Base-by-base conservation (phyloP, 2,113 vertebrate species). In the Trematocara variabile region DNA sequence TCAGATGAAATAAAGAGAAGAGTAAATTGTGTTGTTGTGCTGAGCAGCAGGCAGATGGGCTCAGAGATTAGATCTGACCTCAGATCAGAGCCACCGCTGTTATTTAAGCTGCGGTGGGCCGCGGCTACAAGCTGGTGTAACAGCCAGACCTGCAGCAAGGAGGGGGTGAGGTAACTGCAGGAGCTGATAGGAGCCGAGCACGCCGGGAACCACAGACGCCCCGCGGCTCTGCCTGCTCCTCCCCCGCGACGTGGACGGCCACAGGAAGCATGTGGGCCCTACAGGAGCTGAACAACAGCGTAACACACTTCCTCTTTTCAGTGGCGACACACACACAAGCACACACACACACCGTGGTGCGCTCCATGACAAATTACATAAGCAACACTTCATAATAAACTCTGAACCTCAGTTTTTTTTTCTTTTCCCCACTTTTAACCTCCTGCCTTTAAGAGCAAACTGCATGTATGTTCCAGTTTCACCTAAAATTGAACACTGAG, bases 291-390 rank as follows among this genome's bases (percentile, higher is more conserved):
- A 91, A 91, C 86, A 93, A 91, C 94, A 95, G 92, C 80, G 92
- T 82, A 92, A 91, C 91, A 92, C 89, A 89, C 94, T 96, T 96
- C 96, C 96, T 95, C 94, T 95, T 96, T 93, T 77, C 83, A 89
- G 89, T 86, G 82, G 86, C 89, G 77, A 20, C 60, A 65, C 33
- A 65, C 55, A 60, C 30, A n/a, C 30, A 37, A 4, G 9, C 50
- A 20, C 50, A 65, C 55, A 33, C n/a, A 68, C 34, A 41, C 63
- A 68, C 63, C 22, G 7, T 7, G 39, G 22, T 73, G 34, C 3
- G 9, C 81, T 73, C 18, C 46, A 52, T 54, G 46, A 13, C 30
- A 41, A 52, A 30, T 87, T 85, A 89, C 87, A 89, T 87, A 85
- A 89, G 81, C n/a, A 33, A 11, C 52, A 75, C 85, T 85, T 82